Percentiles rank a stretch among this genome's conserved stretches.
phyloP scores from a whole-genome alignment of 2,797 vertebrate species.

The Enoplosus armatus region DNA sequence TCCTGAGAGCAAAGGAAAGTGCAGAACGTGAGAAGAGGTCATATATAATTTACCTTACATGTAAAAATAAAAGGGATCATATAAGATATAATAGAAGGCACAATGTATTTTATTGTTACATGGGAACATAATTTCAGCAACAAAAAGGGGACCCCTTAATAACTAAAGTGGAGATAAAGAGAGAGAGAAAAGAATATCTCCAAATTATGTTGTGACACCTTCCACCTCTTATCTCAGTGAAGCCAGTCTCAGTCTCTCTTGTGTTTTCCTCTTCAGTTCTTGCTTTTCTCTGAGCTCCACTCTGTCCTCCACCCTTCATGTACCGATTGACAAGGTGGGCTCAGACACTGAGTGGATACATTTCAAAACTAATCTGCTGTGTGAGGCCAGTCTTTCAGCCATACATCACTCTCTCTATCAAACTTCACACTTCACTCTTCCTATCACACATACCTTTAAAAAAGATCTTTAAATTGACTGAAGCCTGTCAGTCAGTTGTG shows the following conservation, averaged over 20 bases:
- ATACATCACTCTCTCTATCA: background rate
- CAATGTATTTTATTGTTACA: background rate
- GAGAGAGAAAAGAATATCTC: conserved; percentile 1
- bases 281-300: conserved; percentile 14
- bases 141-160: background rate
- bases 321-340: conserved; percentile 18
- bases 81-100: background rate
- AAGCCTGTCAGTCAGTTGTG: background rate
- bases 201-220: conserved; percentile 41
- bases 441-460: background rate
- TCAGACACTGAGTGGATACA: background rate
- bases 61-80: background rate
- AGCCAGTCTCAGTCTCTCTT: conserved; percentile 1
- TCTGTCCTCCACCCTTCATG: background rate
- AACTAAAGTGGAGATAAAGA: background rate
- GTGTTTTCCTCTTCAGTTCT: conserved; percentile 6
- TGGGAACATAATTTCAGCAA: background rate
- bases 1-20: conserved; percentile 13
- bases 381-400: background rate
- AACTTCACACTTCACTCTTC: background rate
- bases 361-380: conserved; percentile 35
- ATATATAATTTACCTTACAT: background rate
- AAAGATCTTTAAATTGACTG: background rate
- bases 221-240: background rate
- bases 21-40: background rate